Evolutionary conservation across 2,113 vertebrate species (phyloP).

Genomic region (Laticauda laticaudata): DNA sequence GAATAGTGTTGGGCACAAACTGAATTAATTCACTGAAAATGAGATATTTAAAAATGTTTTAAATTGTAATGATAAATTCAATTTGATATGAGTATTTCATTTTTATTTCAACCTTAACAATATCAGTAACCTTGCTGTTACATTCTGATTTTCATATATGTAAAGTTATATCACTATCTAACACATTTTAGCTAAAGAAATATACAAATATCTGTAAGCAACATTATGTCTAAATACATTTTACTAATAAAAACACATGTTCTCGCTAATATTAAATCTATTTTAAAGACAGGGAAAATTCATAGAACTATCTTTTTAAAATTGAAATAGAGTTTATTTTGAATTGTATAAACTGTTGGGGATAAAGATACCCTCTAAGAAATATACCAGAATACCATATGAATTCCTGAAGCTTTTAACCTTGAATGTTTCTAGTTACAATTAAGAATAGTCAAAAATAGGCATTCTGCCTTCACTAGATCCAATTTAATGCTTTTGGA

Average conservation of each 20-base stretch:
- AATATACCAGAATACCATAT: neutral
- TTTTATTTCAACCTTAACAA: conserved; percentile 44
- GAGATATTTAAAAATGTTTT: conserved; percentile 19
- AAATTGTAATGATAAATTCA: conserved; percentile 5
- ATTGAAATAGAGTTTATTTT: neutral
- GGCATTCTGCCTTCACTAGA: neutral
- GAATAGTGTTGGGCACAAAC: neutral
- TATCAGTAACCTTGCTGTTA: conserved; percentile 62
- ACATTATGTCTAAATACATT: neutral
- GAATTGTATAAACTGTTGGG: neutral
- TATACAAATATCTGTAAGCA: neutral
- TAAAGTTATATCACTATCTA: conserved; percentile 18
- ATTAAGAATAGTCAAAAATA: neutral
- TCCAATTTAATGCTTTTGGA: neutral
- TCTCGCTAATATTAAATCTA: neutral
- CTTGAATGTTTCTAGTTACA: neutral
- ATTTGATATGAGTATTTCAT: conserved; percentile 42
- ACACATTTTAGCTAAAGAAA: neutral
- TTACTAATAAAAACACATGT: neutral
- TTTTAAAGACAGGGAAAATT: neutral
- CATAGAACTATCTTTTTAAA: neutral
- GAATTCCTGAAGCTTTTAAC: neutral
- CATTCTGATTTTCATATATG: conserved; percentile 62
- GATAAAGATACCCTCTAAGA: neutral
- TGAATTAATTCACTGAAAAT: neutral